These are phyloP conservation scores for Slavum lentiscoides DNA, from an alignment of 2,888 invertebrate species.

Conservation along the genomic window DNA sequence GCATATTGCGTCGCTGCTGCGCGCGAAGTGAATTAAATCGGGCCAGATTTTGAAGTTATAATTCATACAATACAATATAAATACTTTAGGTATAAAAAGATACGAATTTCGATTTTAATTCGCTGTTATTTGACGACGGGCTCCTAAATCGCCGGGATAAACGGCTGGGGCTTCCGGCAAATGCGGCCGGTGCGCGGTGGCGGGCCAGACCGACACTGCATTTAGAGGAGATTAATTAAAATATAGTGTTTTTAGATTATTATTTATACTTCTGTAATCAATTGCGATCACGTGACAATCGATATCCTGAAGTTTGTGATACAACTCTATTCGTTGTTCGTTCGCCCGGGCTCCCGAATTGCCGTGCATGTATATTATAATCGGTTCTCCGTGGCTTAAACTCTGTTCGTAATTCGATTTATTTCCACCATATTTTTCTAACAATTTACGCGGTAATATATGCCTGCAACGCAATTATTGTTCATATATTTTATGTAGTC, in stretches of 20 bases:
- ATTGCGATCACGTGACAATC: slow-evolving; percentile 78
- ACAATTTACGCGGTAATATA: slow-evolving; percentile 71
- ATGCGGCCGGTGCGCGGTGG: too few relatives aligned
- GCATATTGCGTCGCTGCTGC: too few relatives aligned
- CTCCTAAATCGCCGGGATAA: too few relatives aligned
- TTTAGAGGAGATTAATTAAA: background rate
- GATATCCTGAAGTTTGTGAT: slow-evolving; percentile 70
- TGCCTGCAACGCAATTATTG: slow-evolving; percentile 64
- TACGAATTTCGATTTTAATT: too few relatives aligned
- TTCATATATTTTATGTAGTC: background rate
- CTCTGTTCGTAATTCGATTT: slow-evolving; percentile 64
- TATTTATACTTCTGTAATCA: slow-evolving; percentile 73
- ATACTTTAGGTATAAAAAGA: too few relatives aligned
- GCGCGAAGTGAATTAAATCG: too few relatives aligned
- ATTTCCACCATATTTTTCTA: slow-evolving; percentile 58
- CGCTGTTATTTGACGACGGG: too few relatives aligned
- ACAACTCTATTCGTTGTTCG: slow-evolving; percentile 73
- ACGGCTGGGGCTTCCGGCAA: too few relatives aligned
- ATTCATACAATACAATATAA: too few relatives aligned
- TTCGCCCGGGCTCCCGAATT: slow-evolving; percentile 74
- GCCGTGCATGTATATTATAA: slow-evolving; percentile 74
- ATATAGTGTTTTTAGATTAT: slow-evolving; percentile 55
- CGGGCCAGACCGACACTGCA: too few relatives aligned
- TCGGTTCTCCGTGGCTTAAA: slow-evolving; percentile 64
- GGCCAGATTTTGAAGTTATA: too few relatives aligned